These are phyloP conservation scores for Ptychadena robeensis DNA, from an alignment of 2,797 vertebrate species.

Conservation along the genomic window DNA sequence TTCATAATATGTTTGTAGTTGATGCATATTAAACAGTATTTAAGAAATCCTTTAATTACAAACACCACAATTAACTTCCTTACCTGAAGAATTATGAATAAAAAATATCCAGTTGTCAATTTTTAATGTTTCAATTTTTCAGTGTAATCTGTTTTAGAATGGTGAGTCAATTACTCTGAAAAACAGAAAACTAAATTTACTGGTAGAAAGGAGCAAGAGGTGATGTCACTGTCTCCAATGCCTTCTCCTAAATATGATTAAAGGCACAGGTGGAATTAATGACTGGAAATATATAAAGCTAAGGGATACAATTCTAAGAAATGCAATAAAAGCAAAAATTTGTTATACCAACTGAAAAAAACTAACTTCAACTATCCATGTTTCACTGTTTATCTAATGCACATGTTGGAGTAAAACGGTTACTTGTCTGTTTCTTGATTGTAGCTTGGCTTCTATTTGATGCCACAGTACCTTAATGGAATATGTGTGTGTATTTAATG, in stretches of 20 bases:
- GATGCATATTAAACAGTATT: too few relatives aligned
- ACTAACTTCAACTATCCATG: too few relatives aligned
- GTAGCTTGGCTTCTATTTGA: background rate
- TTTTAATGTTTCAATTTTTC: background rate
- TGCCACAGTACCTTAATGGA: too few relatives aligned
- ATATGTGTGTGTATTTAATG: too few relatives aligned
- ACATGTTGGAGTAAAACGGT: background rate
- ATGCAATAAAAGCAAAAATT: background rate
- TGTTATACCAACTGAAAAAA: background rate
- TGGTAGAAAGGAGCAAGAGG: background rate
- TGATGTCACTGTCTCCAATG: background rate
- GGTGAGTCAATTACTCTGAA: background rate
- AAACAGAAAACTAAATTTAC: background rate
- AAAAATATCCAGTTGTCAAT: too few relatives aligned
- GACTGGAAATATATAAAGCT: too few relatives aligned
- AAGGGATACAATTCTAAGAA: background rate
- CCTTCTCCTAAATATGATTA: background rate
- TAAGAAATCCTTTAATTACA: too few relatives aligned
- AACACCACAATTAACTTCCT: background rate
- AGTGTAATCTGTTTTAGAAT: background rate
- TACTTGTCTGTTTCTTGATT: background rate
- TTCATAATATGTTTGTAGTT: too few relatives aligned
- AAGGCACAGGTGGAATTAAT: background rate
- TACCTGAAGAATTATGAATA: background rate
- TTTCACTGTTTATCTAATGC: too few relatives aligned